Evolutionary conservation across 2,888 invertebrate genomes (phyloP), one percentile per base, ranked within the genome.

Genomic region (Sarcophaga subvicina): DNA sequence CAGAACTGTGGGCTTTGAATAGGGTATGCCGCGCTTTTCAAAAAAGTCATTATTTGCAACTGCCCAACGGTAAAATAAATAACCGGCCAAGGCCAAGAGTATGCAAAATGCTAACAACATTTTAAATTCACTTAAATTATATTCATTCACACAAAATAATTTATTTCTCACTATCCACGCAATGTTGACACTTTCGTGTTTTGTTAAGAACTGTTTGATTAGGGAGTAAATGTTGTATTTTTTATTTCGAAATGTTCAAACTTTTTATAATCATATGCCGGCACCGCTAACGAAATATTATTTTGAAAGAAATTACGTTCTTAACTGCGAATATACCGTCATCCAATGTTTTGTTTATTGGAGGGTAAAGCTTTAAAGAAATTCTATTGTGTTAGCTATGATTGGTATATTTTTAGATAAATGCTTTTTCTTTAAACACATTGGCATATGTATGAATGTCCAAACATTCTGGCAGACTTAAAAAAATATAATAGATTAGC

Each of bases 61-160:
- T 22, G 89, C 80, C 91, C 91, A 92, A 47, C 90, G 90, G 80
- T 92, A 92, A 69, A 86, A 87, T 70, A 90, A 72, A 79, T 89
- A 54, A 59, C 90, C 60, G 17, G 80, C 73, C 25, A 90, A 70
- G 17, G 11, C 54, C 8, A 88, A 37, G 2, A 90, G 60, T 11
- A 89, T 81, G 20, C 89, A 8, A 66, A 88, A 90, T 88, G 90
- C 91, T 72, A 90, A 78, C 83, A 90, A 75, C 91, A 91, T 91
- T 76, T 85, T 88, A n/a, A 63, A 59, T 27, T 4, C 0, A 54
- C 8, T 37, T 37, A 37, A 37, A 37, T 2, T 37, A 22, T 17
- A 14, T 45, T 64, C 11, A 64, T 67, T 66, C 47, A 69, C 17
- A 6, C 64, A 59, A 45, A 69, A 14, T n/a, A 8, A 69, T 12